A percentile compares a stretch with the other conserved stretches of the same genome.
Evolutionary conservation across 1,140 invertebrate species (phyloP).

Genomic region (Steinernema khuongi): DNA sequence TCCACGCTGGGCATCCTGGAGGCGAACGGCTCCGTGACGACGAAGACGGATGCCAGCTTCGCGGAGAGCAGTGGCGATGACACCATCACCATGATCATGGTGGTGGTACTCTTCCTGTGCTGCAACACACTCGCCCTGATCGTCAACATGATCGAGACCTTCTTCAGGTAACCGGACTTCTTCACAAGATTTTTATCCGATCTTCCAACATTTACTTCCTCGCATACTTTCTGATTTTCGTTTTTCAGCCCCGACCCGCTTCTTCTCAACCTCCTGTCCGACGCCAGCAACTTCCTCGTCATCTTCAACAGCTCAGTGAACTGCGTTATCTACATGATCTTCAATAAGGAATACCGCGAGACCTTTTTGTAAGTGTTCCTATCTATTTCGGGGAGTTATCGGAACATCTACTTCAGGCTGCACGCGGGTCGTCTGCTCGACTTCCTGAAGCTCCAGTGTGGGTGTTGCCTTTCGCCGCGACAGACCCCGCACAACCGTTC

Average conservation of each 20-base stretch:
- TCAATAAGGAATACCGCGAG: slow-evolving; percentile 55
- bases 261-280: slow-evolving; percentile 52
- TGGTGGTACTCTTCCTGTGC: slow-evolving; percentile 50
- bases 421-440: neutral
- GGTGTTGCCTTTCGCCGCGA: neutral
- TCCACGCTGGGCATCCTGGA: slow-evolving; percentile 23
- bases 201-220: no score
- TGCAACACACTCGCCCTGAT: slow-evolving; percentile 57
- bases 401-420: neutral
- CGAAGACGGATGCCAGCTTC: slow-evolving; percentile 19
- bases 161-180: no score
- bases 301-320: slow-evolving; percentile 56
- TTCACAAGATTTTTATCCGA: no score
- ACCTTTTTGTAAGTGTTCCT: slow-evolving; percentile 35
- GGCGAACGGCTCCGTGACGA: neutral
- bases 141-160: slow-evolving; percentile 58
- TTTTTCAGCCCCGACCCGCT: slow-evolving; percentile 55
- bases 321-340: slow-evolving; percentile 54
- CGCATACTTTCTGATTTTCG: no score
- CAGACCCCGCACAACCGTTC: neutral
- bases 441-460: slow-evolving; percentile 5
- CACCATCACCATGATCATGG: slow-evolving; percentile 57
- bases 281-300: slow-evolving; percentile 54
- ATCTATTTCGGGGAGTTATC: neutral
- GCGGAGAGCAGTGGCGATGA: slow-evolving; percentile 42